These are phyloP conservation scores for Colistium nudipinnis DNA, from an alignment of 2,113 vertebrate species.

Conservation along the genomic window DNA sequence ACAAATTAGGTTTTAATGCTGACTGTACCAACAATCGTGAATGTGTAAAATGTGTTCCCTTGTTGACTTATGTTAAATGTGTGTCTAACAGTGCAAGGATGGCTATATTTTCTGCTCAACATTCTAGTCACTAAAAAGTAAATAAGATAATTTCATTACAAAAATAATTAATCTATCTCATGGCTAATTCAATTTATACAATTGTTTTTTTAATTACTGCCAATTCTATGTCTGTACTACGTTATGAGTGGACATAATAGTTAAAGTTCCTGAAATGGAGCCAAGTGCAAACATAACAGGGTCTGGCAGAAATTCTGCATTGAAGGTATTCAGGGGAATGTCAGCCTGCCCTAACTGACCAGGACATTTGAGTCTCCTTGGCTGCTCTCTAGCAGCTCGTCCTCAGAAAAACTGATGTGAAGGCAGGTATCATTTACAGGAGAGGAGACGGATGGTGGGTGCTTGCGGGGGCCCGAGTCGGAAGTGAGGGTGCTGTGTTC, in stretches of 20 bases:
- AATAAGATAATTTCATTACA: slow-evolving; percentile 63
- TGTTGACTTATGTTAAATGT: slow-evolving; percentile 37
- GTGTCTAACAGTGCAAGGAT: slow-evolving; percentile 58
- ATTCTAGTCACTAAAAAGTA: slow-evolving; percentile 64
- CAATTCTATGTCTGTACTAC: slow-evolving; percentile 38
- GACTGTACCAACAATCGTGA: slow-evolving; percentile 67
- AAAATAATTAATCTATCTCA: slow-evolving; percentile 75
- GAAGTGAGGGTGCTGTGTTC: slow-evolving; percentile 26
- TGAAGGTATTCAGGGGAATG: slow-evolving; percentile 20
- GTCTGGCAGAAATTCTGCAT: slow-evolving; percentile 44
- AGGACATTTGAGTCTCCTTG: slow-evolving; percentile 68
- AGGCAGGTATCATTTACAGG: slow-evolving; percentile 83
- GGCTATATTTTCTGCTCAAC: slow-evolving; percentile 62
- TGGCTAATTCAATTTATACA: slow-evolving; percentile 58
- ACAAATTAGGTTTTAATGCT: slow-evolving; percentile 35
- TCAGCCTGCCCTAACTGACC: slow-evolving; percentile 53
- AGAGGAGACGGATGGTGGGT: slow-evolving; percentile 68
- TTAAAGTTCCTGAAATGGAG: slow-evolving; percentile 48
- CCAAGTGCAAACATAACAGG: slow-evolving; percentile 46
- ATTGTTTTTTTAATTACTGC: slow-evolving; percentile 39
- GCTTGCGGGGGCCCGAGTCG: slow-evolving; percentile 51
- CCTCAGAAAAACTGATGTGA: slow-evolving; percentile 89
- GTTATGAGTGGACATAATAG: slow-evolving; percentile 47
- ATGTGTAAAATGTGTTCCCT: slow-evolving; percentile 61
- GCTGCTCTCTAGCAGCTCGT: slow-evolving; percentile 80